Base-by-base conservation (phyloP, 2,888 invertebrate genomes). In the Crocallis elinguaria region DNA sequence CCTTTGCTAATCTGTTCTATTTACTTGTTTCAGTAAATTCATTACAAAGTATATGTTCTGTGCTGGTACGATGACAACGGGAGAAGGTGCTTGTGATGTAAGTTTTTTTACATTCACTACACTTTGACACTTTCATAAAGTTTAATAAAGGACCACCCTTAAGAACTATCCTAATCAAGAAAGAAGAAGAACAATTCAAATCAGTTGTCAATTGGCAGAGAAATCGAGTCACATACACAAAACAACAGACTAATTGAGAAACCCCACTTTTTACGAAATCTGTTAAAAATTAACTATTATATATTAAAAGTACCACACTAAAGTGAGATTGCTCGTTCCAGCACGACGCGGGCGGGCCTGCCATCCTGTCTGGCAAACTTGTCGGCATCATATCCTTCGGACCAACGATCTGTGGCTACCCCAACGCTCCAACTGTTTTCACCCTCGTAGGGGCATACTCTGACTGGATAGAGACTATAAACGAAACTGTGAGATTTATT, bases 281-380 rank as follows among this genome's bases (percentile, higher is more conserved):
- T n/a, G n/a, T n/a, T n/a, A n/a, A n/a, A n/a, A n/a, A n/a, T n/a
- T n/a, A n/a, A n/a, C n/a, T n/a, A n/a, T n/a, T n/a, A n/a, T n/a
- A n/a, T 0, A 0, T 9, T 8, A 0, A 16, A 16, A 16, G 1
- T 9, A 1, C 27, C n/a, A n/a, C n/a, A 9, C n/a, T 9, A 27
- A 1, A 1, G 0, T 27, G 1, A 7, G n/a, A 9, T 9, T 27
- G n/a, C 3, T 0, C 9, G 6, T 64, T 61, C 1, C 60, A 90
- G 89, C 89, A 89, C 44, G 90, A 90, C 45, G 89, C 88, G 0
- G 90, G 90, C 0, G 90, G 90, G 0, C 90, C 90, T 0, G 90
- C 89, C 0, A 61, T 90, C 0, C 35, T 86, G 2, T 64, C 71
- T 0, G 89, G 90, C 0, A 71, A 70, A 29, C 68, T 90, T 13